phyloP scores from a whole-genome alignment of 1,140 invertebrate genomes.

The Sinonovacula constricta region DNA sequence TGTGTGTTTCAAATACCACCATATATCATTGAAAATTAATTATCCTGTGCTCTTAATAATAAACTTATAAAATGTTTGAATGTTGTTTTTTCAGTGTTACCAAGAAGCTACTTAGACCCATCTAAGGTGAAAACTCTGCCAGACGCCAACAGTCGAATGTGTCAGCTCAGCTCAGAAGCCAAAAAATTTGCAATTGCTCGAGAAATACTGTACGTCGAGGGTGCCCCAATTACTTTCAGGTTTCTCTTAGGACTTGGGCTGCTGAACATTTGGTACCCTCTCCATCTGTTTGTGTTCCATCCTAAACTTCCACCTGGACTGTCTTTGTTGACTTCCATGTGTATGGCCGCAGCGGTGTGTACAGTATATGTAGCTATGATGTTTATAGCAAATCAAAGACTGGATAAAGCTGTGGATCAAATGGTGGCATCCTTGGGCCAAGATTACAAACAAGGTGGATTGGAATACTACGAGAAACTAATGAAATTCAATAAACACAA shows the following conservation, averaged over 20 bases:
- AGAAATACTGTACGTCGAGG: neutral
- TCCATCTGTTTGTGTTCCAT: neutral
- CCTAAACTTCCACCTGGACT: neutral
- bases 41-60: too few species aligned
- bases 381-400: neutral
- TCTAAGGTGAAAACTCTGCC: too few species aligned
- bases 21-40: too few species aligned
- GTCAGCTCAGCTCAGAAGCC: neutral
- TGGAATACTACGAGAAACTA: neutral
- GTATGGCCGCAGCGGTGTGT: neutral
- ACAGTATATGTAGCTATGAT: neutral
- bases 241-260: neutral
- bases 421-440: neutral
- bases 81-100: too few species aligned
- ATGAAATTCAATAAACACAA: too few species aligned
- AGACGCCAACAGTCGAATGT: too few species aligned
- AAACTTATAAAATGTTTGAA: too few species aligned
- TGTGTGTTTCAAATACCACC: too few species aligned
- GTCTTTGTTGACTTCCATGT: neutral
- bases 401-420: neutral
- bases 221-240: neutral
- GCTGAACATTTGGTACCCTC: too few species aligned
- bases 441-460: neutral
- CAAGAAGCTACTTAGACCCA: too few species aligned
- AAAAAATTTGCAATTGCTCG: neutral